These are phyloP conservation scores for Atlantisia rogersi DNA, from an alignment of 2,113 vertebrate species.

Conservation along the genomic window DNA sequence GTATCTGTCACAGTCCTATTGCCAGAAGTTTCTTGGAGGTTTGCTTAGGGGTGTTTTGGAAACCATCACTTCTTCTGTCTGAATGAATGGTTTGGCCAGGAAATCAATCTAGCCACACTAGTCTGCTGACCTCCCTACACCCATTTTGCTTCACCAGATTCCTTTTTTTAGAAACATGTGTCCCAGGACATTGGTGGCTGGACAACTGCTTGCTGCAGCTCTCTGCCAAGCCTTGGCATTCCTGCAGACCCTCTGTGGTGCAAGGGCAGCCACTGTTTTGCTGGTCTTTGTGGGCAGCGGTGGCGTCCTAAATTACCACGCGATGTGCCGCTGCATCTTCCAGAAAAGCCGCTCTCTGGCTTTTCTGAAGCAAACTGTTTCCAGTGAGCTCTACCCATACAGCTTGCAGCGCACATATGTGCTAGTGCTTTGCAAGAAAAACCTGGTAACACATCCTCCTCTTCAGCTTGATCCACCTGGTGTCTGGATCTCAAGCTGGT, in stretches of 20 bases:
- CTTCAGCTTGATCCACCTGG: background rate
- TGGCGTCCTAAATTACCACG: background rate
- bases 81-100: conserved; percentile 63
- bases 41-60: conserved; percentile 45
- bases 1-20: background rate
- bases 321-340: background rate
- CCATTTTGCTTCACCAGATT: background rate
- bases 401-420: background rate
- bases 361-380: conserved; percentile 12
- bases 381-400: background rate
- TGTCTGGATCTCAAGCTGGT: background rate
- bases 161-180: background rate
- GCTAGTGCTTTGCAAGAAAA: background rate
- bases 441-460: background rate
- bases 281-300: accelerated
- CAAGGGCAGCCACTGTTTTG: background rate
- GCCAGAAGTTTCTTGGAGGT: conserved; percentile 55
- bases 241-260: background rate
- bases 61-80: conserved; percentile 48
- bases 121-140: conserved; percentile 43
- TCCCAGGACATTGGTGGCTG: background rate
- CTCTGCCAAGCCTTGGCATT: background rate
- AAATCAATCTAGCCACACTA: conserved; percentile 36
- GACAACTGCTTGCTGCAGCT: background rate
- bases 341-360: background rate